Evolutionary conservation across 92 coral and sea anemone species (phyloP), one percentile per base, ranked within the genome.

Genomic region (Epizoanthus ramosus): DNA sequence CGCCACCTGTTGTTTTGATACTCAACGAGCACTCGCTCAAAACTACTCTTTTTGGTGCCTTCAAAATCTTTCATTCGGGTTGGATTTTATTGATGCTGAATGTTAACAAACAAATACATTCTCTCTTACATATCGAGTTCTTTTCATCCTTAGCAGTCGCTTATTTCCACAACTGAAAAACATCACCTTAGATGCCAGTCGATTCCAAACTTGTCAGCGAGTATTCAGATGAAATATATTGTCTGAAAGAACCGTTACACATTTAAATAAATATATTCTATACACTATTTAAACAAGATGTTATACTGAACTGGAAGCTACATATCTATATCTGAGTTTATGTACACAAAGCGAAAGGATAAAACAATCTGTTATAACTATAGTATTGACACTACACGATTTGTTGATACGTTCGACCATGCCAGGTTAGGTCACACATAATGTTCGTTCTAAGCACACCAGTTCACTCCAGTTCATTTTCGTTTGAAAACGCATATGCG

Each of bases 181-280:
- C 53, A 28, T 52, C 18, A 24, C 21, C 6, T 50, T 53, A 56
- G 22, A 13, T 15, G 19, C 64, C 10, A 74, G 70, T 22, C 8
- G 71, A 77, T 41, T 63, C 82, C 82, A 41, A 33, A 69, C 82
- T 77, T 41, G 57, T 6, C 25, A 13, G 24, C 43, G 14, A 12
- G 47, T 60, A 39, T 5, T 41, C 19, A 8, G 33, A 35, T 60
- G 41, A 60, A 77, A 77, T 60, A 77, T 77, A 65, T 23, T 28
- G 64, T 19, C 64, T 39, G 82, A 77, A 60, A 59, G 66, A 57
- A 77, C 16, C 61, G 35, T 21, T 22, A 60, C 41, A 25, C 47
- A 28, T 33, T 67, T 67, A 67, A 77, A 77, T 77, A 77, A 77
- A 77, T 77, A 77, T 41, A 77, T 77, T 77, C 82, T 77, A 77